Base-by-base conservation (phyloP, 1,140 invertebrate genomes). In the Centruroides sculpturatus region DNA sequence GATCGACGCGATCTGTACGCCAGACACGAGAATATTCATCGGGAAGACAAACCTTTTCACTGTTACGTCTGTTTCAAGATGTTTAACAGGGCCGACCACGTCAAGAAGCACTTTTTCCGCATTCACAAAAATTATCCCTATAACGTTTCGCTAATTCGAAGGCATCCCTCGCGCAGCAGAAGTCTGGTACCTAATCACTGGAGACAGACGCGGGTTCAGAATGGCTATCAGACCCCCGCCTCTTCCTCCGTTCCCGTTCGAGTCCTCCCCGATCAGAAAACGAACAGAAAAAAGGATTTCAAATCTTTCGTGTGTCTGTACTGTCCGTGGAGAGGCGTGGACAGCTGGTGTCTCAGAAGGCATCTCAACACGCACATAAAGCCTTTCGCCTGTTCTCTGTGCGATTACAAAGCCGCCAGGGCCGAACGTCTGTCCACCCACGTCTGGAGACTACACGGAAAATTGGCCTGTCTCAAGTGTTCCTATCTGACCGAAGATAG, bases 21-120 rank as follows among this genome's bases (percentile, higher is more conserved):
- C 3, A 81, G 92, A 5, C 93, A 98, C 75, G 90, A 97, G 76
- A 93, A 95, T 69, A 96, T 97, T 62, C 93, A 98, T 69, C 82
- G 87, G 61, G 87, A 91, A 69, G 89, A 92, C 68, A 94, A 94
- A 70, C 89, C 90, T 2, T 94, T 93, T 69, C 86, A 91, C 67
- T 94, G 89, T 72, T 92, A 92, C 70, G 82, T 90, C 8, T 94
- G 90, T 71, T 64, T 63, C 56, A 69, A 69, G 71, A 86, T 91
- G 69, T 94, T 94, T 74, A 93, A 92, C 73, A 79, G 90, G 47
- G 89, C 89, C n/a, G 90, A 94, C 73, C 90, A 94, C 70, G 89
- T 93, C 35, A 94, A 94, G 71, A 94, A 94, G 69, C 90, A 94
- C 72, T 92, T 92, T 71, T 75, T 89, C 48, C 77, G 90, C 56